Evolutionary conservation across 1,140 invertebrate species (phyloP), one percentile per base, ranked within the genome.

Genomic region (Forficula auricularia): DNA sequence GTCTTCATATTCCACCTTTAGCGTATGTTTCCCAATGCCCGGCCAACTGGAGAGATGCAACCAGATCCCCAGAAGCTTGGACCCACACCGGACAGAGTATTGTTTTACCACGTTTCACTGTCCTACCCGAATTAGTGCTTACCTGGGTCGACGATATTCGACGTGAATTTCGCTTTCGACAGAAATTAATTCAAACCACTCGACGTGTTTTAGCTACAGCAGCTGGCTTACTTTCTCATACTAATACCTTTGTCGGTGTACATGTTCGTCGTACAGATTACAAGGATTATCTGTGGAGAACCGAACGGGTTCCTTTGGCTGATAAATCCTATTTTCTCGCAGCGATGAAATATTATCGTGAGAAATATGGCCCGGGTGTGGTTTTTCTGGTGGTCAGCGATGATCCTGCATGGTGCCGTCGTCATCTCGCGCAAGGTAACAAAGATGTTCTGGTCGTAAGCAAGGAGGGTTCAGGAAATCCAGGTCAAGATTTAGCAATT

Each of bases 181-280:
- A 57, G 22, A 63, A 57, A 40, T 54, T 71, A 32, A 50, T 59
- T 19, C 53, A 60, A 7, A 62, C 66, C 42, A 67, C 67, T 32
- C 56, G 65, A 38, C 57, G 54, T 36, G 57, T 66, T 19, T 45
- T 73, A 30, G 19, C 38, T 16, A 41, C 34, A 9, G 39, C 16
- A 57, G 20, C 10, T 38, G 13, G 54, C 45, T 38, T 50, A 44
- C 58, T 53, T 32, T 58, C 60, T 27, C 31, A 54, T 9, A 55
- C 50, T 3, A 45, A 58, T n/a, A 49, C 57, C 20, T 75, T 64
- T 47, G 62, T 75, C 9, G 67, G 70, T 30, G 59, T 75, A 22
- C 73, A 76, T 47, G 66, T 75, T 20, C 53, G 73, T 19, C 57
- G 72, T 31, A 74, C 71, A 2, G 73, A 75, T 53, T 75, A 75